A percentile compares a stretch with the other conserved stretches of the same genome.
Conservation (phyloP, 2,113 vertebrate species). For the Zeus faber region DNA sequence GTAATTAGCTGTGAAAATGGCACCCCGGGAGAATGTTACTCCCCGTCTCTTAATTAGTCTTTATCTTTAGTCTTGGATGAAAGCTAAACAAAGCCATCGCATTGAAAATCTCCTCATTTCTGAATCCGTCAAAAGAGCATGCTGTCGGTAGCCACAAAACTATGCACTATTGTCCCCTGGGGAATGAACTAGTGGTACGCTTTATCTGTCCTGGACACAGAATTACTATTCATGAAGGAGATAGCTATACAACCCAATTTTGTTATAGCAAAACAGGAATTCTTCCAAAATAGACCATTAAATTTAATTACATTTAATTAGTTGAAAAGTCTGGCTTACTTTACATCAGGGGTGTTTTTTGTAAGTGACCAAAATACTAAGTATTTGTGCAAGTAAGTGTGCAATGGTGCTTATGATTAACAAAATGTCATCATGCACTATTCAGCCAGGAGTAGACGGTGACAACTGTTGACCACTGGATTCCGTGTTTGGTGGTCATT, state of each 20-base stretch:
- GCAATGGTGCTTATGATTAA: no score
- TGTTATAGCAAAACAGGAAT: slow-evolving; percentile 5
- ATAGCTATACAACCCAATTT: slow-evolving; percentile 14
- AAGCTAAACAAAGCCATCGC: slow-evolving; percentile 71
- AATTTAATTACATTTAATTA: no score
- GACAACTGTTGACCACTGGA: no score
- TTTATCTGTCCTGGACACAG: slow-evolving; percentile 21
- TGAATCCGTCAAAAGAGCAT: slow-evolving; percentile 32
- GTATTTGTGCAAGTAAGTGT: no score
- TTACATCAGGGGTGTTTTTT: no score
- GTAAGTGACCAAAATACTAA: no score
- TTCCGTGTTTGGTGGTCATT: no score
- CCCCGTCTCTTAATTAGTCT: slow-evolving; percentile 72
- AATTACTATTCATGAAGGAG: slow-evolving; percentile 14
- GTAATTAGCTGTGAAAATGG: slow-evolving; percentile 77
- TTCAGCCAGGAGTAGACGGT: no score
- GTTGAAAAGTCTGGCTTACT: no score
- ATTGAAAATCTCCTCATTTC: slow-evolving; percentile 54
- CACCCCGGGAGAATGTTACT: slow-evolving; percentile 67
- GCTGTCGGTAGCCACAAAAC: slow-evolving; percentile 23
- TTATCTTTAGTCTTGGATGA: slow-evolving; percentile 62
- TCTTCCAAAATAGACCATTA: no score
- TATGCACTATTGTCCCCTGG: slow-evolving; percentile 25
- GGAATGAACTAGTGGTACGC: slow-evolving; percentile 15
- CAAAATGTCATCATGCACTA: no score